Conservation (phyloP, 2,797 vertebrate species). For the Pangasius krempfi region DNA sequence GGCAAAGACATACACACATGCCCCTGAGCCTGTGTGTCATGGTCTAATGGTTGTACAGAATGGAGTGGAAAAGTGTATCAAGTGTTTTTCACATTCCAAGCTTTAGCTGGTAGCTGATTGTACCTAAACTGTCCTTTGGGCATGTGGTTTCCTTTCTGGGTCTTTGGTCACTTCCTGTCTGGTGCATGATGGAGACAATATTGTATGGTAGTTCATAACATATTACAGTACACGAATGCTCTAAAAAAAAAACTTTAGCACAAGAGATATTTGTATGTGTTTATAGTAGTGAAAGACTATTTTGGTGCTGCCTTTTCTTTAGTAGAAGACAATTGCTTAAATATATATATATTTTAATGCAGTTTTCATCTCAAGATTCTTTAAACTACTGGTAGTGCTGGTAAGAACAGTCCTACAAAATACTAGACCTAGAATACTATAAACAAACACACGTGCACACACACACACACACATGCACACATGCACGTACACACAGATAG, state of each 20-base stretch:
- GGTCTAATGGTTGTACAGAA: slow-evolving; percentile 67
- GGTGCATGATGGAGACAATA: slow-evolving; percentile 1
- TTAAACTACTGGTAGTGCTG: background rate
- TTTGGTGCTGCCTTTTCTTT: background rate
- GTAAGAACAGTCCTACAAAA: background rate
- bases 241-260: background rate
- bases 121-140: background rate
- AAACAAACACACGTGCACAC: background rate
- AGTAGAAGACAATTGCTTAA: background rate
- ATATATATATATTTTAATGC: background rate
- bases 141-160: slow-evolving; percentile 4
- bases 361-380: background rate
- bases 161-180: slow-evolving; percentile 25
- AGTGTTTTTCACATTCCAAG: slow-evolving; percentile 20
- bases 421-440: background rate
- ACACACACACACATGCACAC: background rate
- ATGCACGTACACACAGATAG: background rate
- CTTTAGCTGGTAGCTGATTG: slow-evolving; percentile 10
- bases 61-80: slow-evolving; percentile 69
- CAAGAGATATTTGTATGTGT: too few species aligned
- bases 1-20: background rate
- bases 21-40: slow-evolving; percentile 29
- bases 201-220: background rate
- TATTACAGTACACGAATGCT: background rate
- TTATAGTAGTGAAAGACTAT: background rate